Percentiles rank a stretch among this genome's conserved stretches.
Evolutionary conservation across 2,888 invertebrate species (phyloP).

Genomic region (Tethea ocularis): DNA sequence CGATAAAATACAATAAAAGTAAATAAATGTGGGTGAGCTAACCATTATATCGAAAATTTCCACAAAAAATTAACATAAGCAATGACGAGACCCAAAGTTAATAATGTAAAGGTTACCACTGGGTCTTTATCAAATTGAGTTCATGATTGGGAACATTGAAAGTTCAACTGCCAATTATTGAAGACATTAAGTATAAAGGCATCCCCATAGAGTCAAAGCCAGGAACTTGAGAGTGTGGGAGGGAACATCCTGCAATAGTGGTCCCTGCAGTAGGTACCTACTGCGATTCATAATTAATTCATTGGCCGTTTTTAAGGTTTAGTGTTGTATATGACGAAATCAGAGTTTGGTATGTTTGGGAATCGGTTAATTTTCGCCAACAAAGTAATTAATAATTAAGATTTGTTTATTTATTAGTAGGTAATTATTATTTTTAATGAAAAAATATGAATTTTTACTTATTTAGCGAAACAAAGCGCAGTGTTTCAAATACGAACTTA

Average conservation of each 20-base stretch:
- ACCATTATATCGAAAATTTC: no score
- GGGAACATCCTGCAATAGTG: conserved; percentile 50
- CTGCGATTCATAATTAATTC: conserved; percentile 16
- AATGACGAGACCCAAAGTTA: neutral
- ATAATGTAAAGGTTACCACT: conserved; percentile 25
- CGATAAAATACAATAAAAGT: no score
- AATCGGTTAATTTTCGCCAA: no score
- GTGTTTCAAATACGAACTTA: neutral
- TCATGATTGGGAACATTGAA: conserved; percentile 57
- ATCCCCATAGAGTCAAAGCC: conserved; percentile 56
- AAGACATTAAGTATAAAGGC: conserved; percentile 61
- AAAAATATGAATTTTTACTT: neutral
- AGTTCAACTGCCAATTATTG: conserved; percentile 70
- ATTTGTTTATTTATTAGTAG: no score
- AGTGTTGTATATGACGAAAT: neutral
- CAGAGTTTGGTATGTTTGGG: neutral
- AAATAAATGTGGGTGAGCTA: no score
- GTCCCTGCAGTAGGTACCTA: conserved; percentile 26
- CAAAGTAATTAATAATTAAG: no score
- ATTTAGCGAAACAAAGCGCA: neutral
- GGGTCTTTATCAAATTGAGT: conserved; percentile 41
- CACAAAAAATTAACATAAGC: neutral
- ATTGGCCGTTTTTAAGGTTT: neutral
- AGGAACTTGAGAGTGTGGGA: conserved; percentile 53
- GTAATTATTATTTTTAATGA: no score